Percentiles rank a stretch among this genome's conserved stretches.
Conservation (phyloP, 2,113 vertebrate species). For the Dunckerocampus dactyliophorus region DNA sequence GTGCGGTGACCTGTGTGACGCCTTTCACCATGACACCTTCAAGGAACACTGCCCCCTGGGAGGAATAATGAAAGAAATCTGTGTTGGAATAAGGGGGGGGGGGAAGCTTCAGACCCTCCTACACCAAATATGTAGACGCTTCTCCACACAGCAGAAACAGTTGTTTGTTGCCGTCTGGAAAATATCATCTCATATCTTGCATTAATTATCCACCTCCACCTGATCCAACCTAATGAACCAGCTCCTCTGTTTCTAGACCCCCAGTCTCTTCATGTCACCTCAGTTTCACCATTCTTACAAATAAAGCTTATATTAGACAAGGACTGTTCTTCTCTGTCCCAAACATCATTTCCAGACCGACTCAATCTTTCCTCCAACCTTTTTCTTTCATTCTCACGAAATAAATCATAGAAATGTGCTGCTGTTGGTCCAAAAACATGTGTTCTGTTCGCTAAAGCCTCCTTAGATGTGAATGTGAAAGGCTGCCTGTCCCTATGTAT, state of each 20-base stretch:
- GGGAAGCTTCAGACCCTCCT: slow-evolving; percentile 35
- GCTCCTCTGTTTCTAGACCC: slow-evolving; percentile 1
- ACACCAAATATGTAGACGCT: slow-evolving; percentile 24
- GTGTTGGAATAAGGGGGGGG: slow-evolving; percentile 11
- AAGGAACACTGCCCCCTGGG: slow-evolving; percentile 90
- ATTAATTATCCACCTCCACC: not conserved
- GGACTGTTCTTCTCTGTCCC: too few species aligned
- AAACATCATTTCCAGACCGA: too few species aligned
- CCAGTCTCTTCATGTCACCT: not conserved
- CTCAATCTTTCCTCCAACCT: too few species aligned
- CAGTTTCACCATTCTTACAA: not conserved
- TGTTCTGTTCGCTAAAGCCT: not conserved
- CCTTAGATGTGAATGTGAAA: not conserved
- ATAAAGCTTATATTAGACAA: not conserved
- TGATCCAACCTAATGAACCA: not conserved
- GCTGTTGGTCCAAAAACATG: not conserved
- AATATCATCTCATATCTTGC: not conserved
- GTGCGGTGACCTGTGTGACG: slow-evolving; percentile 86
- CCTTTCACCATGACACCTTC: slow-evolving; percentile 89
- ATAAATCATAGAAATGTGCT: not conserved
- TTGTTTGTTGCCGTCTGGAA: slow-evolving; percentile 17
- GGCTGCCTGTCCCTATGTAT: not conserved
- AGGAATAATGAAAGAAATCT: slow-evolving; percentile 22
- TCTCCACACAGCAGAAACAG: slow-evolving; percentile 8
- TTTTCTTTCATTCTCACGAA: not conserved